Percentiles rank a stretch among this genome's conserved stretches.
Evolutionary conservation across 2,113 vertebrate species (phyloP).

Genomic region (Rhinoderma darwinii): DNA sequence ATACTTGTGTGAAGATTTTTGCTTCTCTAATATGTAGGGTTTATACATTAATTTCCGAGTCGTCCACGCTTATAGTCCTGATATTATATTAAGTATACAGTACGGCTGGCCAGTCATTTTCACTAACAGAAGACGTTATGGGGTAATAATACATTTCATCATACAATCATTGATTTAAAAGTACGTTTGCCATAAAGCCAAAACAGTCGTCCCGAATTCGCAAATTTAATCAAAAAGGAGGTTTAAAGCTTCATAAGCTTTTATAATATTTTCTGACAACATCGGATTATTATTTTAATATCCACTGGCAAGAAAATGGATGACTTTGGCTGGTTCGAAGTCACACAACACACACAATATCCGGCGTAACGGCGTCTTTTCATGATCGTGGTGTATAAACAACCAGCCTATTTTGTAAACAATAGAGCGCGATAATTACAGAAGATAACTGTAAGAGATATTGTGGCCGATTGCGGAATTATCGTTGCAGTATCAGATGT

Average conservation of each 20-base stretch:
- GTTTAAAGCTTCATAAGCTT: slow-evolving; percentile 10
- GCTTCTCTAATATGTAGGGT: too few relatives aligned
- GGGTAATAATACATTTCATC: not conserved
- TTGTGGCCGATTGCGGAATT: not conserved
- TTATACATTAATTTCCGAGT: too few relatives aligned
- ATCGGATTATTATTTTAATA: slow-evolving; percentile 27
- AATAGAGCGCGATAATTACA: not conserved
- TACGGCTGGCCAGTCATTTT: too few relatives aligned
- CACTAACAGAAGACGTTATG: too few relatives aligned
- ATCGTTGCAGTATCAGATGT: slow-evolving; percentile 15
- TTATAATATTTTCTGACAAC: slow-evolving; percentile 31
- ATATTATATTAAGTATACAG: too few relatives aligned
- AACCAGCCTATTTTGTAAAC: slow-evolving; percentile 4
- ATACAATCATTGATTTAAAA: not conserved
- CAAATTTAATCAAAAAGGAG: slow-evolving; percentile 20
- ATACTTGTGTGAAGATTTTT: not conserved
- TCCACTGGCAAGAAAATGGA: not conserved
- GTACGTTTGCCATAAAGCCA: not conserved
- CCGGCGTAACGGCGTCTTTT: not conserved
- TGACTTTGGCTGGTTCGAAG: slow-evolving; percentile 20
- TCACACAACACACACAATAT: not conserved
- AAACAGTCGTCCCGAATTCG: not conserved
- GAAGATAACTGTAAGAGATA: not conserved
- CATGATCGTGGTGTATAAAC: not conserved
- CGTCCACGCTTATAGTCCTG: too few relatives aligned